phyloP scores from a whole-genome alignment of 2,888 invertebrate species.

The Tethea ocularis region DNA sequence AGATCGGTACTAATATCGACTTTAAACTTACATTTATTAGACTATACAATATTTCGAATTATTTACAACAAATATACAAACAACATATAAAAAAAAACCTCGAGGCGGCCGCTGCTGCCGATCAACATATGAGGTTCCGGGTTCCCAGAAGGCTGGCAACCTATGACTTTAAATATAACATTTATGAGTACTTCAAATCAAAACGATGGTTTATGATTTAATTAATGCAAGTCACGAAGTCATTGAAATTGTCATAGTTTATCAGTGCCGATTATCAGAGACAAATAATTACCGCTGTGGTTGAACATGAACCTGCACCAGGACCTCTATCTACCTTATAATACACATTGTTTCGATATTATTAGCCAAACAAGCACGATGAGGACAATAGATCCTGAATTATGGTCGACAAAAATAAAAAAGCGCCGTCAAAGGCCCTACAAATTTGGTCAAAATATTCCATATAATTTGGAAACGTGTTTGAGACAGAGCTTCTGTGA shows the following conservation, averaged over 20 bases:
- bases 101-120: too few species aligned
- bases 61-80: too few species aligned
- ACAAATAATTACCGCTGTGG: neutral
- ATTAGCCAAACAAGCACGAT: conserved; percentile 21
- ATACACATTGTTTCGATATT: neutral
- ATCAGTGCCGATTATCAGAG: neutral
- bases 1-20: too few species aligned
- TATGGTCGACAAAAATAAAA: conserved; percentile 29
- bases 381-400: conserved; percentile 43
- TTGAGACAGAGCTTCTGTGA: conserved; percentile 33
- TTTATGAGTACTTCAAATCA: neutral
- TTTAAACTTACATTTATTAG: too few species aligned
- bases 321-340: neutral
- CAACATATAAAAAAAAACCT: too few species aligned
- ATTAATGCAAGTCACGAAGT: neutral
- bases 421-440: conserved; percentile 8
- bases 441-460: conserved; percentile 11
- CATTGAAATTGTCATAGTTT: neutral
- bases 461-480: conserved; percentile 24
- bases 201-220: neutral
- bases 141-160: too few species aligned
- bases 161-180: too few species aligned
- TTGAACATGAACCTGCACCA: neutral
- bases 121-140: too few species aligned
- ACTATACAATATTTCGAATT: too few species aligned